Percentiles rank a stretch among this genome's conserved stretches.
Evolutionary conservation across 2,113 vertebrate species (phyloP).

Genomic region (Platichthys flesus): DNA sequence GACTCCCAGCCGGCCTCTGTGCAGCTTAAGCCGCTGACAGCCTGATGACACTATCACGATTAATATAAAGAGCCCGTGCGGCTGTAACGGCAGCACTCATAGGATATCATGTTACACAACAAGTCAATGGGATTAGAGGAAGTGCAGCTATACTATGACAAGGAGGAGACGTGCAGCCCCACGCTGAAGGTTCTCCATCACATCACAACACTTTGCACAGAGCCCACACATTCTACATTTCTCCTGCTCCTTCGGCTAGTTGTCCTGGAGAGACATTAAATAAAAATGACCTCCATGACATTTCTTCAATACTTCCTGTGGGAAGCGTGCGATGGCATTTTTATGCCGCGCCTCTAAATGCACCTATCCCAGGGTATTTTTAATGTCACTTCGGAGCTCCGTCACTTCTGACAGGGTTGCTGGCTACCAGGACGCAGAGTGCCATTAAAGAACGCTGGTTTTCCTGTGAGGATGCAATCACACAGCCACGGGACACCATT

Average conservation of each 20-base stretch:
- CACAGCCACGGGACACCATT: neutral
- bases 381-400: constrained; percentile 71
- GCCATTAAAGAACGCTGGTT: constrained; percentile 31
- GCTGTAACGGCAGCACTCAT: constrained; percentile 4
- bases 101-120: constrained; percentile 26
- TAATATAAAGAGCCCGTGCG: neutral
- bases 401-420: constrained; percentile 72
- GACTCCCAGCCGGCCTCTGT: neutral
- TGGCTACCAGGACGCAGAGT: constrained; percentile 36
- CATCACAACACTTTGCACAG: neutral
- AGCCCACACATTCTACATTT: neutral
- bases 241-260: constrained; percentile 12
- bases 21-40: neutral
- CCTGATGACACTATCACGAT: neutral
- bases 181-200: neutral
- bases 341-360: constrained; percentile 72
- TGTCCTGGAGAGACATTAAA: constrained; percentile 70
- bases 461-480: constrained; percentile 23
- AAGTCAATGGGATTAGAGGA: constrained; percentile 19
- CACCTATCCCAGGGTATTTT: constrained; percentile 73
- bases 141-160: neutral
- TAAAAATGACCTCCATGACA: constrained; percentile 70
- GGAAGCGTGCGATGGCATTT: constrained; percentile 70
- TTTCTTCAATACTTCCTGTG: constrained; percentile 61
- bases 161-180: neutral